Base-by-base conservation (phyloP, 1,140 invertebrate genomes). In the Atopsyche davidsoni region DNA sequence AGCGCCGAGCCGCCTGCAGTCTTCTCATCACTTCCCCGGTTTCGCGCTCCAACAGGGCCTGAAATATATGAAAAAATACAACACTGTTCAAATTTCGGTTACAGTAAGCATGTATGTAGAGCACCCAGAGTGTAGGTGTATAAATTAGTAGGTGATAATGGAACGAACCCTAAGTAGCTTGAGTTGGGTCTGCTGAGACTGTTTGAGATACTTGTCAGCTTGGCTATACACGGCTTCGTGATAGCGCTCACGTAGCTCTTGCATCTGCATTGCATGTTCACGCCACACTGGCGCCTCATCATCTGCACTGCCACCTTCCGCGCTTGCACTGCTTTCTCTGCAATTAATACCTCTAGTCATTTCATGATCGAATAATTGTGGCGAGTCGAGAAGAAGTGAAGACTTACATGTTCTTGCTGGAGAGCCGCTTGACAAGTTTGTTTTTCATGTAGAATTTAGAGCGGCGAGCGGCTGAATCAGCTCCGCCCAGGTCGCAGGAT, bases 1-100 rank as follows among this genome's bases (percentile, higher is more conserved):
- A 86, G 55, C 89, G 82, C 46, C 87, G 82, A 51, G 83, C 81
- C 17, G 82, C 80, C 53, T 93, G 86, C 52, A 95, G 70, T 62
- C 83, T 81, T 61, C 87, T 83, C 78, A 91, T 89, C 11, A 94
- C 80, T 55, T 91, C 89, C 24, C 80, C 81, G 16, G 85, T 89
- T 58, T 90, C 85, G 40, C 81, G 77, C 55, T 92, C 86, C 38
- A 89, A 69, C 46, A 80, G 72, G 17, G 76, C 75, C 72, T 82
- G n/a, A n/a, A n/a, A n/a, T n/a, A 14, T 63, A 67, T 38, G 49
- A 34, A 17, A 45, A 17, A n/a, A 13, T 38, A 21, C 44, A 7
- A 7, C 6, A 28, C n/a, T 7, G 7, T 7, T 7, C 25, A 28
- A 28, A 28, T 28, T 28, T n/a, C n/a, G n/a, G n/a, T n/a, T n/a